phyloP scores from a whole-genome alignment of 2,888 invertebrate species.

The Tyria jacobaeae region DNA sequence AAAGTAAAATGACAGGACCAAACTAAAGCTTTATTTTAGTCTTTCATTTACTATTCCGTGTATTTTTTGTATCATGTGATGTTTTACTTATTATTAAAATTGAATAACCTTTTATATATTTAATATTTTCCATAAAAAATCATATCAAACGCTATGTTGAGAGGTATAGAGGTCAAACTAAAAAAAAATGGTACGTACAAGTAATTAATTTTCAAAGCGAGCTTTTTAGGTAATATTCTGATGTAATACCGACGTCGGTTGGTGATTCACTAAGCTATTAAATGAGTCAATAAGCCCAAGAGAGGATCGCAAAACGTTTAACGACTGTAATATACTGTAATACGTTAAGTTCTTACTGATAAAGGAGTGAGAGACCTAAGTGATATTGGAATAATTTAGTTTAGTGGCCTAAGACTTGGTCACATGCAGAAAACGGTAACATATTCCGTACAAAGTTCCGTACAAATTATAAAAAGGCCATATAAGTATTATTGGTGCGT shows the following conservation, averaged over 20 bases:
- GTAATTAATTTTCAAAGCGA: neutral
- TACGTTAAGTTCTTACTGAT: constrained; percentile 32
- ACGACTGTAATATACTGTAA: constrained; percentile 36
- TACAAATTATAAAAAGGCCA: too few relatives aligned
- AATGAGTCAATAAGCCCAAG: constrained; percentile 49
- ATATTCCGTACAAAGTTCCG: too few relatives aligned
- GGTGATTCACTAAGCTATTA: constrained; percentile 49
- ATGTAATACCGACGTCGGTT: constrained; percentile 42
- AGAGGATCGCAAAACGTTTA: constrained; percentile 53
- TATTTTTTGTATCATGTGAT: too few relatives aligned
- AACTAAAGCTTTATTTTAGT: too few relatives aligned
- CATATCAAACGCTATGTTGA: too few relatives aligned
- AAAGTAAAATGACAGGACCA: too few relatives aligned
- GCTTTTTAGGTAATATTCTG: constrained; percentile 21
- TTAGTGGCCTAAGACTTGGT: neutral
- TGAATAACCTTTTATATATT: too few relatives aligned
- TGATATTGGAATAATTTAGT: constrained; percentile 15
- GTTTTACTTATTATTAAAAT: too few relatives aligned
- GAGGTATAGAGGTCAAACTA: too few relatives aligned
- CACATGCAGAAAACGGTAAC: neutral
- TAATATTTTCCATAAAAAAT: too few relatives aligned
- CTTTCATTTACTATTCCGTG: too few relatives aligned
- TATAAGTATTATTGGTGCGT: too few relatives aligned
- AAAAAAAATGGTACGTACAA: neutral
- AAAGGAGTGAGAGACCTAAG: constrained; percentile 15